phyloP scores from a whole-genome alignment of 2,888 invertebrate species.

The Plebejus argus region DNA sequence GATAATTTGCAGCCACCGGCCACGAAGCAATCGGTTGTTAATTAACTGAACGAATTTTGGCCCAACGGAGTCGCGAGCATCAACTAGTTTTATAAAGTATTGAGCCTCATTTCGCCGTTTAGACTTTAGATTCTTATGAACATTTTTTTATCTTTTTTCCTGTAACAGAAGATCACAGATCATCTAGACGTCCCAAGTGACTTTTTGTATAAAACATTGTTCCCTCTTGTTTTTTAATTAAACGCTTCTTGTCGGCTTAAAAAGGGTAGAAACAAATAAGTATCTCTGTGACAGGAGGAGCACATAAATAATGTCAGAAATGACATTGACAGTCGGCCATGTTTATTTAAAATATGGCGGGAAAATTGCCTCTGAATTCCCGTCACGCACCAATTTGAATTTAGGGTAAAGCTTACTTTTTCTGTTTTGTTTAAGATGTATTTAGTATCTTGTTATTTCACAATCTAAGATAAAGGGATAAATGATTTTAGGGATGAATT shows the following conservation, averaged over 20 bases:
- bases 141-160: background rate
- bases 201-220: background rate
- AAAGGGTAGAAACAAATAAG: conserved; percentile 24
- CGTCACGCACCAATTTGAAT: conserved; percentile 28
- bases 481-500: background rate
- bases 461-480: background rate
- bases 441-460: background rate
- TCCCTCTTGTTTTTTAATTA: background rate
- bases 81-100: too few relatives aligned
- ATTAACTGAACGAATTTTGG: too few relatives aligned
- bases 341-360: conserved; percentile 26
- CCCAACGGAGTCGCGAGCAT: too few relatives aligned
- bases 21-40: too few relatives aligned
- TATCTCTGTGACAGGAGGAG: conserved; percentile 24
- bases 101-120: too few relatives aligned
- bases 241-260: background rate
- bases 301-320: conserved; percentile 31
- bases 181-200: background rate
- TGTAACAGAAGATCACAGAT: background rate
- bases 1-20: too few relatives aligned
- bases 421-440: background rate
- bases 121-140: background rate
- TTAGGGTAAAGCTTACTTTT: conserved; percentile 25
- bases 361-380: conserved; percentile 4
- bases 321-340: conserved; percentile 25